phyloP scores from a whole-genome alignment of 2,888 invertebrate species.

The Gandaritis pyraliata region DNA sequence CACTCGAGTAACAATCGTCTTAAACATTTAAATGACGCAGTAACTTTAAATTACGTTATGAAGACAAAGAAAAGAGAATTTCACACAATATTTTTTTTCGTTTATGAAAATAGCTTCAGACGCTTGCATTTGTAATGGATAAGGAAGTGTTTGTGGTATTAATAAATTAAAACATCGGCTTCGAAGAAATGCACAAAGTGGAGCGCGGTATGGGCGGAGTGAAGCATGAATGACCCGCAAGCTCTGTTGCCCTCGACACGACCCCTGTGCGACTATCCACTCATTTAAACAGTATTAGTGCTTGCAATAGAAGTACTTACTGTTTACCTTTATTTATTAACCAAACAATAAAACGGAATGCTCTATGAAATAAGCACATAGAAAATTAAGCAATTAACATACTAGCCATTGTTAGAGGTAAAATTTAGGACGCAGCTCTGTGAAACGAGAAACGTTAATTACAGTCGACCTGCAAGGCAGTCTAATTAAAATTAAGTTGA shows the following conservation, averaged over 20 bases:
- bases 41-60: constrained; percentile 12
- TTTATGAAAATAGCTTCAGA: constrained; percentile 14
- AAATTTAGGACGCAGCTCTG: constrained; percentile 46
- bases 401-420: constrained; percentile 47
- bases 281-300: constrained; percentile 55
- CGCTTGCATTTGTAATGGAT: constrained; percentile 21
- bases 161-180: constrained; percentile 43
- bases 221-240: constrained; percentile 67
- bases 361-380: constrained; percentile 35
- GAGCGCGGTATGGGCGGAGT: constrained; percentile 69
- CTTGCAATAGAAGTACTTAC: constrained; percentile 42
- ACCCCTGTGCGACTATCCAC: constrained; percentile 58
- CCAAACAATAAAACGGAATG: constrained; percentile 33
- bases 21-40: constrained; percentile 8
- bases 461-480: constrained; percentile 32
- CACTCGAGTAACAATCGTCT: constrained; percentile 6
- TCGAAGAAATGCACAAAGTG: constrained; percentile 53
- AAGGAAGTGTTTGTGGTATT: constrained; percentile 40
- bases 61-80: constrained; percentile 9
- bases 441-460: constrained; percentile 42
- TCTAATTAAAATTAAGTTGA: constrained; percentile 43
- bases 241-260: constrained; percentile 63
- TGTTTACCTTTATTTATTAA: constrained; percentile 38
- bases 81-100: not conserved
- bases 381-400: constrained; percentile 44